These are phyloP conservation scores for Drosophila busckii DNA, from an alignment of 1,140 invertebrate genomes.

Conservation along the genomic window DNA sequence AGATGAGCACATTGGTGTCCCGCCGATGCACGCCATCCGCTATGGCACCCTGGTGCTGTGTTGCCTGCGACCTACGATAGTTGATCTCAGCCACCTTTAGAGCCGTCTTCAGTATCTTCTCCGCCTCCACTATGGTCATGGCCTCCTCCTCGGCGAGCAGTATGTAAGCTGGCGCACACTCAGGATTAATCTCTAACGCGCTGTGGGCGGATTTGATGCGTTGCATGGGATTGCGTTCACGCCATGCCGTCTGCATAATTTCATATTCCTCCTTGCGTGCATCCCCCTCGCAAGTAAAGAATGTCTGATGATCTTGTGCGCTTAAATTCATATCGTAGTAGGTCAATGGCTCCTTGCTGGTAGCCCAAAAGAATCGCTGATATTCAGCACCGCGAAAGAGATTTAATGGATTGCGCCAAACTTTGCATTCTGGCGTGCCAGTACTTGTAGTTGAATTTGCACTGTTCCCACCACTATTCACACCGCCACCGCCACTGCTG, in stretches of 20 bases:
- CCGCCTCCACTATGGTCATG: constrained; percentile 92
- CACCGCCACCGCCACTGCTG: constrained; percentile 43
- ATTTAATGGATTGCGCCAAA: constrained; percentile 98
- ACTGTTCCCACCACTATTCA: constrained; percentile 32
- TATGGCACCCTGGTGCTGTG: constrained; percentile 87
- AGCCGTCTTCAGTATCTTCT: constrained; percentile 92
- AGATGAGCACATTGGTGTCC: constrained; percentile 97
- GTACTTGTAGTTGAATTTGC: constrained; percentile 67
- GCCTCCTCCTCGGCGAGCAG: constrained; percentile 98
- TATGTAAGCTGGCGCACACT: constrained; percentile 97
- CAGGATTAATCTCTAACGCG: constrained; percentile 93
- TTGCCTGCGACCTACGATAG: constrained; percentile 87
- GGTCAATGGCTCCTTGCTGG: constrained; percentile 96
- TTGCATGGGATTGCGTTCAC: constrained; percentile 94
- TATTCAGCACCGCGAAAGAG: constrained; percentile 98
- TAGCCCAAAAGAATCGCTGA: constrained; percentile 93
- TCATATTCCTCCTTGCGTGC: constrained; percentile 94
- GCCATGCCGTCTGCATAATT: constrained; percentile 98
- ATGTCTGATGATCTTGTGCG: constrained; percentile 99
- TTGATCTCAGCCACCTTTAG: constrained; percentile 92
- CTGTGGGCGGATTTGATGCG: constrained; percentile 95
- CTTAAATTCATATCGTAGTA: constrained; percentile 99
- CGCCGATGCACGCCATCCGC: constrained; percentile 91
- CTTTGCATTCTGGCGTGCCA: constrained; percentile 91
- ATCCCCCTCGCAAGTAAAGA: constrained; percentile 97